Conservation (phyloP, 2,797 vertebrate species). For the Pangasius krempfi region DNA sequence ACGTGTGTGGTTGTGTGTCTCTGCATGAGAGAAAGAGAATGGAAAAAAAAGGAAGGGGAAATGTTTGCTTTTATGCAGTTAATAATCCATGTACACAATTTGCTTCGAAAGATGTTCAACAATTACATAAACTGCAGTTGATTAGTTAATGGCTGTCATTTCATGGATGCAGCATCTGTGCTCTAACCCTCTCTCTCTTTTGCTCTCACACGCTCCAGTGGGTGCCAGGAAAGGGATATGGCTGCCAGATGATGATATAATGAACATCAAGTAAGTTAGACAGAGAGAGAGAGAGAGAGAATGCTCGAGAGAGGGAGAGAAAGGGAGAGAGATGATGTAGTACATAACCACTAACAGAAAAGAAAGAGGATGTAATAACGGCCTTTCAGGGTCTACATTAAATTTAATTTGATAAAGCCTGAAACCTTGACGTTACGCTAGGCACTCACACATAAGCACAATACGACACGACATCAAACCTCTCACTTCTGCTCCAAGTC, state of each 20-base stretch:
- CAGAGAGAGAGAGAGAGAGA: conserved; percentile 47
- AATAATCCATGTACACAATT: conserved; percentile 65
- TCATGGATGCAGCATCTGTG: conserved; percentile 57
- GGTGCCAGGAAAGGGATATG: conserved; percentile 49
- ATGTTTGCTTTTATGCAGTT: conserved; percentile 62
- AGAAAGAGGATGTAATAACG: conserved; percentile 31
- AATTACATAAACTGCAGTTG: conserved; percentile 60
- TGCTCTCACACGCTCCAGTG: conserved; percentile 38
- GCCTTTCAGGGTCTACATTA: conserved; percentile 33
- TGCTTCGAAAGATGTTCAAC: conserved; percentile 61
- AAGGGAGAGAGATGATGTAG: conserved; percentile 14
- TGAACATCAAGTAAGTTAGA: conserved; percentile 63
- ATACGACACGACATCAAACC: conserved; percentile 15
- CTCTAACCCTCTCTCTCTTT: conserved; percentile 31
- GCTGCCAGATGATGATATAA: conserved; percentile 67
- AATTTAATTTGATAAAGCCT: conserved; percentile 45
- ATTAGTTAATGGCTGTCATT: conserved; percentile 62
- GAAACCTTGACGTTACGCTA: conserved; percentile 52
- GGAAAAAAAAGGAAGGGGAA: not conserved
- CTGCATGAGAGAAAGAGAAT: conserved; percentile 24
- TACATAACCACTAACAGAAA: conserved; percentile 19
- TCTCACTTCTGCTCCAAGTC: conserved; percentile 26
- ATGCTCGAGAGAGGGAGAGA: conserved; percentile 17
- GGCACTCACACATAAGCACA: conserved; percentile 16
- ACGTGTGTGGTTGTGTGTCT: not conserved